Percentiles rank a stretch among this genome's conserved stretches.
Evolutionary conservation across 2,888 invertebrate genomes (phyloP).

Genomic region (Mesorhabditis belari): DNA sequence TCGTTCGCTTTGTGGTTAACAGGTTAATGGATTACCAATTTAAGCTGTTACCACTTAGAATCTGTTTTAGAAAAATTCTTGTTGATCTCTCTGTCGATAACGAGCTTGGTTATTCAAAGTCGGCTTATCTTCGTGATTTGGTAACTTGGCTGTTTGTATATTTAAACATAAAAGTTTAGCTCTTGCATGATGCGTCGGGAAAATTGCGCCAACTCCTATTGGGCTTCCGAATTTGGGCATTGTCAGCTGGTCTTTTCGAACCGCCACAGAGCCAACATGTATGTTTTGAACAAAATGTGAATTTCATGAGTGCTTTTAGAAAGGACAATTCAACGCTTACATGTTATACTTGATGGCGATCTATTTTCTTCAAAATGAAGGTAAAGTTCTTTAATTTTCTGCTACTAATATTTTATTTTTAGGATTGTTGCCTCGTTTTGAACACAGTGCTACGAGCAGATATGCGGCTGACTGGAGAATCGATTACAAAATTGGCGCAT

Average conservation of each 20-base stretch:
- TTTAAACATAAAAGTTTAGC: too few relatives aligned
- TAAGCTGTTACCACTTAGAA: too few relatives aligned
- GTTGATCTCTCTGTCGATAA: constrained; percentile 18
- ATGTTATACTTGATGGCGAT: constrained; percentile 14
- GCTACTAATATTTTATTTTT: not conserved
- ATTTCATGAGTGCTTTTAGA: not conserved
- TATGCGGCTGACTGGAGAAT: not conserved
- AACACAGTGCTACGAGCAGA: not conserved
- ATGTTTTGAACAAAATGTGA: too few relatives aligned
- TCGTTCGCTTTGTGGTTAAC: constrained; percentile 13
- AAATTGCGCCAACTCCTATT: constrained; percentile 6
- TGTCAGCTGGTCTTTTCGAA: constrained; percentile 9
- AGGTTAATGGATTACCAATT: constrained; percentile 3
- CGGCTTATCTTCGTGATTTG: constrained; percentile 8
- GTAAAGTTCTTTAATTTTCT: constrained; percentile 2
- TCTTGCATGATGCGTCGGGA: constrained; percentile 4
- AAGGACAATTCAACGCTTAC: constrained; percentile 16
- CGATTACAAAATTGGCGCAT: not conserved
- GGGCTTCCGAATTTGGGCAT: constrained; percentile 10
- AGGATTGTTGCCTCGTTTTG: not conserved
- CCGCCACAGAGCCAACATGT: constrained; percentile 6
- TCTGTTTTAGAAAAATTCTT: not conserved
- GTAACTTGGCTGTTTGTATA: too few relatives aligned
- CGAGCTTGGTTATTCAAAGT: constrained; percentile 12
- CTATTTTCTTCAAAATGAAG: constrained; percentile 4